Conservation (phyloP, 2,888 invertebrate genomes). For the Latheticus oryzae region DNA sequence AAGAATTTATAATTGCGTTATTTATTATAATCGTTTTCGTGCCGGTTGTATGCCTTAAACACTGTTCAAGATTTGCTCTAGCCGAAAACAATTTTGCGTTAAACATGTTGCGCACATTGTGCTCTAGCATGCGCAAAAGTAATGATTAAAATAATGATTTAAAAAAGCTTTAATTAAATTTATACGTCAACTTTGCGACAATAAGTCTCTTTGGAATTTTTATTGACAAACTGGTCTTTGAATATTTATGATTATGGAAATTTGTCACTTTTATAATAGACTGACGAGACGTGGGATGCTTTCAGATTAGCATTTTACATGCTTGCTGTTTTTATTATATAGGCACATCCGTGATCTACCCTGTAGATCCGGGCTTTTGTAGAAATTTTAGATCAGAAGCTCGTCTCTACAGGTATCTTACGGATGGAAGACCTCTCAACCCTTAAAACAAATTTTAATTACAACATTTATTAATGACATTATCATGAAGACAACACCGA, state of each 20-base stretch:
- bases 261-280: background rate
- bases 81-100: constrained; percentile 7
- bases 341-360: constrained; percentile 98
- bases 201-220: constrained; percentile 9
- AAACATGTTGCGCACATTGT: constrained; percentile 47
- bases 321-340: constrained; percentile 36
- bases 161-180: constrained; percentile 35
- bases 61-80: constrained; percentile 6
- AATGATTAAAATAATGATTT: constrained; percentile 56
- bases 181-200: constrained; percentile 3
- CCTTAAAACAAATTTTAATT: constrained; percentile 2
- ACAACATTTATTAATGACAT: no score
- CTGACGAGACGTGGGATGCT: no score
- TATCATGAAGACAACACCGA: no score
- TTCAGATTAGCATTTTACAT: background rate
- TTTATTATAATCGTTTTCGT: constrained; percentile 28
- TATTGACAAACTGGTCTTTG: constrained; percentile 3
- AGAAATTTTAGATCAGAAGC: constrained; percentile 91
- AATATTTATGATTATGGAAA: no score
- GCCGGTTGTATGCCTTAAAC: no score
- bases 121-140: constrained; percentile 60
- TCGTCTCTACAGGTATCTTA: constrained; percentile 99
- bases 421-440: constrained; percentile 91
- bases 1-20: constrained; percentile 40
- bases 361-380: constrained; percentile 99